Base-by-base conservation (phyloP, 2,113 vertebrate species). In the Leucopternis melanops region DNA sequence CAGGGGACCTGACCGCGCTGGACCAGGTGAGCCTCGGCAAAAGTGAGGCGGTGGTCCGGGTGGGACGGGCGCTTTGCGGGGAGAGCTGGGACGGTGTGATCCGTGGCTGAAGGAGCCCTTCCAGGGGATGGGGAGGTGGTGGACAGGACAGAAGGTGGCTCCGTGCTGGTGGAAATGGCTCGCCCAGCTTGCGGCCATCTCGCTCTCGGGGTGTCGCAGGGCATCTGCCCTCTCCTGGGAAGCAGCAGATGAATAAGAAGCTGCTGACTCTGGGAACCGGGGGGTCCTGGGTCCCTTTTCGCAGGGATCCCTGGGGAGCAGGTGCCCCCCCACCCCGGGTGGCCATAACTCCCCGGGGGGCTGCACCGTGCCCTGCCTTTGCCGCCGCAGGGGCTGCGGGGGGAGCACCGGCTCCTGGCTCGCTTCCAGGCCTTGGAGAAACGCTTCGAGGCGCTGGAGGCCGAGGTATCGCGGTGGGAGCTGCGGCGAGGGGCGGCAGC, bases 351-450 rank as follows among this genome's bases (percentile, higher is more conserved):
- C 26, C 52, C 26, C 16, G 16, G 52, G 34, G 31, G 22, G 13
- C 45, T 90, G 25, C 66, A 59, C 47, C 2, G 1, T 14, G 6
- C 13, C 27, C 9, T 93, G 11, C 36, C 38, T 88, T 69, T 88
- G 67, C 34, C 0, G 0, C 27, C 16, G 6, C 14, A 94, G 92
- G 96, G 74, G 26, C 40, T 34, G 32, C 42, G 29, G 95, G 98
- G 92, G 2, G 97, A 97, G 69, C 97, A 98, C 72, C 90, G 6
- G 52, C 44, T 98, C 36, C 94, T 98, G 90, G 95, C 97, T 83
- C 96, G 59, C 23, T 94, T 98, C 16, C 97, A 98, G 57, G 92
- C 97, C 9, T 93, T 98, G 91, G 98, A 98, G 90, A 97, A 96
- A 90, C 98, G 97, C 49, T 97, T 98, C 10, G 96, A 98, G 31